Percentiles rank a stretch among this genome's conserved stretches.
Evolutionary conservation across 2,797 vertebrate species (phyloP).

Genomic region (Gambusia yucatana): DNA sequence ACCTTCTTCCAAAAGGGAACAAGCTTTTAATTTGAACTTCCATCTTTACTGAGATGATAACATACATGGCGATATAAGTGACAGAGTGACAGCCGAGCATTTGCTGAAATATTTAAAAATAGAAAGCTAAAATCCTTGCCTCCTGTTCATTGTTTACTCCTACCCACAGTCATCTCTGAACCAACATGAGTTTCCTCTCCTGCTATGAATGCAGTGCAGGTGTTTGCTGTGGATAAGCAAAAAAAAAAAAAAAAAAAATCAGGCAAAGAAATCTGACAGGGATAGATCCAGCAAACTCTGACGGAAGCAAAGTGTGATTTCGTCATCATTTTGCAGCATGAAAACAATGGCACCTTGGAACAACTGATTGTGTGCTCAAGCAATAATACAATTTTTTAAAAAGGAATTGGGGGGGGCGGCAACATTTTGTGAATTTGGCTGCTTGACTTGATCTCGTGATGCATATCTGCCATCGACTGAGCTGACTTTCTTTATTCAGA

Average conservation of each 20-base stretch:
- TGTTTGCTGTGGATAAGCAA: conserved; percentile 67
- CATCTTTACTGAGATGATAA: background rate
- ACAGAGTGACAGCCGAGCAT: background rate
- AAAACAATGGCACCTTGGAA: conserved; percentile 34
- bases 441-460: conserved; percentile 32
- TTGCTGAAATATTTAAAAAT: conserved; percentile 26
- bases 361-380: conserved; percentile 39
- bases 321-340: conserved; percentile 39
- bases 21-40: background rate
- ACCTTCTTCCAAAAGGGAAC: background rate
- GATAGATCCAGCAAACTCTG: conserved; percentile 33
- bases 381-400: conserved; percentile 16
- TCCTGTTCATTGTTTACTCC: conserved; percentile 31
- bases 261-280: conserved; percentile 34
- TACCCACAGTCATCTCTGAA: conserved; percentile 35
- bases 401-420: conserved; percentile 11
- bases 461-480: conserved; percentile 15
- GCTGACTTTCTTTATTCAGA: background rate
- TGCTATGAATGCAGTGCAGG: conserved; percentile 58
- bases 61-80: background rate
- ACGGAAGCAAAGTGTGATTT: conserved; percentile 49
- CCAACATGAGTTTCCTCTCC: conserved; percentile 40
- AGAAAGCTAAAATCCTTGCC: conserved; percentile 18
- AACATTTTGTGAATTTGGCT: conserved; percentile 13
- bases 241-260: conserved; percentile 30